Evolutionary conservation across 2,113 vertebrate species (phyloP).

Genomic region (Cephalopholis sonnerati): DNA sequence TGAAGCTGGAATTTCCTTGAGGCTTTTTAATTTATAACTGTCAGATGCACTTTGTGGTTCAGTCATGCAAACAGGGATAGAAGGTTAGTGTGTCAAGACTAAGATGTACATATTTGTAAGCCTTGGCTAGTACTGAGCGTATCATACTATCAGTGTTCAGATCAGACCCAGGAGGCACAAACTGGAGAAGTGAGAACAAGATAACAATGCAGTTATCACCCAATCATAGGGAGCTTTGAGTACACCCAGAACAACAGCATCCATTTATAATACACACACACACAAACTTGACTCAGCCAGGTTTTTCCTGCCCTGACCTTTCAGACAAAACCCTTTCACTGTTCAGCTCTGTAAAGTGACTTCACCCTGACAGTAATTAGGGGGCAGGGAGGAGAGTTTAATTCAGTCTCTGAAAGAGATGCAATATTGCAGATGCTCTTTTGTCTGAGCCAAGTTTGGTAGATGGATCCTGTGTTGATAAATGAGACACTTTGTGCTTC

Average conservation of each 20-base stretch:
- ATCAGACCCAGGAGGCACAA: conserved; percentile 36
- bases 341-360: conserved; percentile 43
- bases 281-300: conserved; percentile 22
- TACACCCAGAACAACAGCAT: conserved; percentile 43
- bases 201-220: conserved; percentile 28
- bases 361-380: conserved; percentile 53
- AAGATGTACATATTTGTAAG: not conserved
- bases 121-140: not conserved
- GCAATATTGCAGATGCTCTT: conserved; percentile 38
- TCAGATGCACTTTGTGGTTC: not conserved
- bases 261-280: conserved; percentile 46
- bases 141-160: conserved; percentile 6
- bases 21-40: not conserved
- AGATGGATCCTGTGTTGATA: conserved; percentile 50
- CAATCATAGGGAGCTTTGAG: conserved; percentile 23
- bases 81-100: not conserved
- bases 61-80: not conserved
- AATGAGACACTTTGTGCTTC: conserved; percentile 48
- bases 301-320: conserved; percentile 49
- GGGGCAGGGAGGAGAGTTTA: conserved; percentile 39
- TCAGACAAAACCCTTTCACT: conserved; percentile 41
- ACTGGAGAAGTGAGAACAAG: not conserved
- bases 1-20: conserved; percentile 9
- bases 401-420: conserved; percentile 53
- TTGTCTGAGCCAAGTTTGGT: conserved; percentile 38